A percentile compares a stretch with the other conserved stretches of the same genome.
These are phyloP conservation scores for Cygnus buccinator DNA, from an alignment of 2,113 vertebrate genomes.

Conservation along the genomic window DNA sequence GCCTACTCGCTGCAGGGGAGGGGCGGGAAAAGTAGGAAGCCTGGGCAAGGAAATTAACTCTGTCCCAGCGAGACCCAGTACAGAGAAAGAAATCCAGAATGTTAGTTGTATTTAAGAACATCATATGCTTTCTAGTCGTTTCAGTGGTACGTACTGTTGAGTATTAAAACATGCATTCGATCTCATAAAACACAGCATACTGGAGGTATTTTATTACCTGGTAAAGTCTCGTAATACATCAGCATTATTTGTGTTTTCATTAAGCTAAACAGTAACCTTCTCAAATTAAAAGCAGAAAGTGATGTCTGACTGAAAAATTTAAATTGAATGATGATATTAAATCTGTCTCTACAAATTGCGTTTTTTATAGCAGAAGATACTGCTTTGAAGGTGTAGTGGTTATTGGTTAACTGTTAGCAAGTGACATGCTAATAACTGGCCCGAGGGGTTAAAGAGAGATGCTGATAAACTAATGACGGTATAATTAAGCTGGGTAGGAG, in stretches of 20 bases:
- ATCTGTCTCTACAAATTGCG: constrained; percentile 44
- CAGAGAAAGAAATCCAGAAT: neutral
- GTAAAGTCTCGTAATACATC: neutral
- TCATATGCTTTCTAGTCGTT: neutral
- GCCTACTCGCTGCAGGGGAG: rapidly evolving
- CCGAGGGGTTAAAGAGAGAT: constrained; percentile 70
- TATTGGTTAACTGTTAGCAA: constrained; percentile 76
- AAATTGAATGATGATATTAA: constrained; percentile 37
- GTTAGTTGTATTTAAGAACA: neutral
- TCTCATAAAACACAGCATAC: constrained; percentile 30
- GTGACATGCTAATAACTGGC: constrained; percentile 78
- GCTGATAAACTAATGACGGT: constrained; percentile 76
- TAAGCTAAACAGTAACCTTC: constrained; percentile 29
- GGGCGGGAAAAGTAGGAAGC: neutral
- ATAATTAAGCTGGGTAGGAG: constrained; percentile 74
- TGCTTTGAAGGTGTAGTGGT: constrained; percentile 65
- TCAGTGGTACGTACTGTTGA: neutral
- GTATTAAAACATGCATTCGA: neutral
- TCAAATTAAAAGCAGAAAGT: constrained; percentile 51
- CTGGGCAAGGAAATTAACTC: neutral
- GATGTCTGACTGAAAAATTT: constrained; percentile 22
- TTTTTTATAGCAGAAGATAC: constrained; percentile 40
- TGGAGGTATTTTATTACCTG: constrained; percentile 44
- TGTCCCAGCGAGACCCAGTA: neutral
- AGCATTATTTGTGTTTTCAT: constrained; percentile 59